Base-by-base conservation (phyloP, 2,797 vertebrate genomes). In the Apogon hyalosoma region DNA sequence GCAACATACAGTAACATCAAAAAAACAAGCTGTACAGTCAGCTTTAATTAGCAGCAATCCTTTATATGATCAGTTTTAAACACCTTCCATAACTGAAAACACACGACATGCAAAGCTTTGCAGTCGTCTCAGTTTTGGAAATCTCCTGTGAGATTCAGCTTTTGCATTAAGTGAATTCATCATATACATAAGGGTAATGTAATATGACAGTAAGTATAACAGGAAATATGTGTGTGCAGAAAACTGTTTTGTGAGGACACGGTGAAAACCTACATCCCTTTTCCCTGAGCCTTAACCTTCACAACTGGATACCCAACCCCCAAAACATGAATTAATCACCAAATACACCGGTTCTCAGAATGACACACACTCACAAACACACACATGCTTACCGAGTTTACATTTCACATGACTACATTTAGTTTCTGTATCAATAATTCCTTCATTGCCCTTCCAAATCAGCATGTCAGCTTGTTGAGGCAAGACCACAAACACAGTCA, bases 401-500 rank as follows among this genome's bases (percentile, higher is more conserved):
- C 53, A 52, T 79, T 80, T 68, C 66, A 47, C 75, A 43, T 36
- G 56, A 75, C 42, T 50, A 60, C 69, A 72, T 60, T 38, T 0
- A 15, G 69, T 46, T 39, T 16, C 72, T 71, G 75, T 66, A 74
- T 86, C 84, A 80, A 77, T 79, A 83, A 70, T 63, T 79, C 53
- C 71, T 47, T 73, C 68, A 14, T 4, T 38, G 68, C 63, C 52
- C 65, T 73, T 83, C 80, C 80, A 84, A 87, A 82, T 56, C 78
- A 49, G 70, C 80, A 15, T 75, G 85, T 85, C 59, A 11, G 76
- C 56, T 19, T 56, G 51, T 82, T 80, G 80, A 82, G 65, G 73
- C 80, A 69, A 41, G 73, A 89, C 75, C 60, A 65, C 70, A 84
- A 85, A 87, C 75, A 75, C 84, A 75, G 79, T 43, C 19, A 19